Evolutionary conservation across 92 coral and sea anemone species (phyloP), one percentile per base, ranked within the genome.

Genomic region (Epizoanthus scotinus): DNA sequence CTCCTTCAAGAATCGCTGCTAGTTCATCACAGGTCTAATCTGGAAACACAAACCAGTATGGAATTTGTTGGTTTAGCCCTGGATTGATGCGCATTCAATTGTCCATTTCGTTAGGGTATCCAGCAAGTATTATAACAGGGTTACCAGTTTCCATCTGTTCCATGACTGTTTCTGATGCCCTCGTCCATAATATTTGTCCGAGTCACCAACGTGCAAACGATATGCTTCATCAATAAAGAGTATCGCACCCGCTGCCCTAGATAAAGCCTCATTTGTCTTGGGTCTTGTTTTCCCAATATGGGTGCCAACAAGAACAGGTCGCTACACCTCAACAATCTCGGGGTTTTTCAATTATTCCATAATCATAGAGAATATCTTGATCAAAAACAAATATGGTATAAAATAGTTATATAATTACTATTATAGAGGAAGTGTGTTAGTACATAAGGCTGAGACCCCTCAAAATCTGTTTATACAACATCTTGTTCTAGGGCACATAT

Each of bases 161-260:
- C 77, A 50, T 71, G 0, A 71, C 52, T 0, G 77, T 50, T 24
- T 71, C 61, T 5, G 52, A n/a, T 0, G 77, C 62, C 25, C 77
- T 28, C 28, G 52, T 18, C 62, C 77, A 52, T 71, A 71, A 10
- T 71, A 49, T 21, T 40, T 15, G 59, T 21, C 54, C 0, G 77
- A 52, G 0, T 38, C n/a, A 15, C 54, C n/a, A 4, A 50, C 61
- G 29, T 71, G 26, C 5, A 71, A 61, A 31, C 77, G 55, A 26
- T 71, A 53, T 21, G 78, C 78, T 27, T 71, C 78, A 15, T 71
- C 63, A 0, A 71, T 63, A 27, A 71, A 53, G 6, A 71, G 47
- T 52, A 71, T 71, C 44, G 62, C 78, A 17, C 78, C 78, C 20
- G 53, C 63, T 21, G 77, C 77, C 52, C 77, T 71, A 24, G 52